phyloP scores from a whole-genome alignment of 2,113 vertebrate species.

The Coreoperca whiteheadi region DNA sequence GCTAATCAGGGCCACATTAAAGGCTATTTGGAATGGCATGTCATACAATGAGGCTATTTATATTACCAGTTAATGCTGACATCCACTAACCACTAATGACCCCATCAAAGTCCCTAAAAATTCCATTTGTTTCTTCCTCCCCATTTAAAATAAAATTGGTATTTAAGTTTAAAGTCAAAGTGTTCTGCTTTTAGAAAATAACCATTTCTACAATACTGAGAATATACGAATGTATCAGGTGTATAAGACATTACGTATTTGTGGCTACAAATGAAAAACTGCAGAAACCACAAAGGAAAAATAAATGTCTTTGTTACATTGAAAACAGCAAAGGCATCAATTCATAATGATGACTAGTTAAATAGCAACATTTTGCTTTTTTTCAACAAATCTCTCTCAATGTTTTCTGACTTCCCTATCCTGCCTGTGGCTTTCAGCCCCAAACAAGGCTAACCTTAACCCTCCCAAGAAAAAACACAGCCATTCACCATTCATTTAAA shows the following conservation, averaged over 20 bases:
- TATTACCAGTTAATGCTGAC: slow-evolving; percentile 60
- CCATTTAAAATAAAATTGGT: slow-evolving; percentile 18
- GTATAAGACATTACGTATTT: background rate
- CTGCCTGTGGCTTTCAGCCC: too few species aligned
- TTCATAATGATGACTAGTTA: too few species aligned
- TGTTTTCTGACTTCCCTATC: too few species aligned
- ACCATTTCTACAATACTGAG: background rate
- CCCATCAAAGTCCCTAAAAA: slow-evolving; percentile 46
- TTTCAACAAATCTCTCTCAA: too few species aligned
- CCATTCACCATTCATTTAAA: too few species aligned
- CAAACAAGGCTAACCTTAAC: too few species aligned
- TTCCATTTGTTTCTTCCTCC: slow-evolving; percentile 42
- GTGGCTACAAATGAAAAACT: background rate
- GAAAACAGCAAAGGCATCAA: too few species aligned
- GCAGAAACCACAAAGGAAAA: too few species aligned
- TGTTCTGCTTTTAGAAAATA: slow-evolving; percentile 8
- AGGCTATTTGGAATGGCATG: slow-evolving; percentile 61
- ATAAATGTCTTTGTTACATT: too few species aligned
- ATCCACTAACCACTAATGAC: slow-evolving; percentile 59
- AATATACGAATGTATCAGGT: background rate
- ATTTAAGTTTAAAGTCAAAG: background rate
- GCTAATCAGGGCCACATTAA: slow-evolving; percentile 76
- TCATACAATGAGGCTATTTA: slow-evolving; percentile 67
- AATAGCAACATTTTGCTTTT: too few species aligned
- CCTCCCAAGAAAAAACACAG: too few species aligned